Evolutionary conservation across 2,113 vertebrate genomes (phyloP).

Genomic region (Melanerpes formicivorus): DNA sequence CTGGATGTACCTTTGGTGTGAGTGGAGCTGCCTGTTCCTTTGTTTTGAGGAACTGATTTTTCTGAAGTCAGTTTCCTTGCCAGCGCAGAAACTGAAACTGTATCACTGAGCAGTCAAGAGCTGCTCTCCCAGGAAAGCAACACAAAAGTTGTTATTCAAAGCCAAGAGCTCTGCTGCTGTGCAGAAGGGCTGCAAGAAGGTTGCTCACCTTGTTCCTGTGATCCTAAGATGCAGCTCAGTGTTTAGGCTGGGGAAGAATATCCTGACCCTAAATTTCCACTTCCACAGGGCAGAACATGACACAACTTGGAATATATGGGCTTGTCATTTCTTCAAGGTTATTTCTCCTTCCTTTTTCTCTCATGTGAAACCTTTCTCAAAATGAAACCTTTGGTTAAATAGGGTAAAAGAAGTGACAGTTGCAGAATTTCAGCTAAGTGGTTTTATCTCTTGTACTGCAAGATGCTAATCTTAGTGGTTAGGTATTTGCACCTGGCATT

Average conservation of each 20-base stretch:
- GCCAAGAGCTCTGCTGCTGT: background rate
- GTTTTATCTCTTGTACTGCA: background rate
- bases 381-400: background rate
- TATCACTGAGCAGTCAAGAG: background rate
- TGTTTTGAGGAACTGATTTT: background rate
- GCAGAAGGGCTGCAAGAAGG: background rate
- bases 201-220: background rate
- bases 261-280: background rate
- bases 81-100: background rate
- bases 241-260: background rate
- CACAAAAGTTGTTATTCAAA: background rate
- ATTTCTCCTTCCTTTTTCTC: slow-evolving; percentile 9
- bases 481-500: background rate
- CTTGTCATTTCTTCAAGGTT: background rate
- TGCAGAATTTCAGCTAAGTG: background rate
- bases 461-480: background rate
- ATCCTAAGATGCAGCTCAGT: background rate
- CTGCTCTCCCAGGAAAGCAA: background rate
- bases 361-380: background rate
- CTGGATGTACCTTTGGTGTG: background rate
- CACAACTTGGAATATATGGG: background rate
- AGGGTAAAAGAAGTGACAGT: background rate
- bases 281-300: background rate
- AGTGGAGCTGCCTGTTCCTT: background rate
- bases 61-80: background rate